Evolutionary conservation across 1,140 invertebrate species (phyloP).

Genomic region (Diabrotica undecimpunctata): DNA sequence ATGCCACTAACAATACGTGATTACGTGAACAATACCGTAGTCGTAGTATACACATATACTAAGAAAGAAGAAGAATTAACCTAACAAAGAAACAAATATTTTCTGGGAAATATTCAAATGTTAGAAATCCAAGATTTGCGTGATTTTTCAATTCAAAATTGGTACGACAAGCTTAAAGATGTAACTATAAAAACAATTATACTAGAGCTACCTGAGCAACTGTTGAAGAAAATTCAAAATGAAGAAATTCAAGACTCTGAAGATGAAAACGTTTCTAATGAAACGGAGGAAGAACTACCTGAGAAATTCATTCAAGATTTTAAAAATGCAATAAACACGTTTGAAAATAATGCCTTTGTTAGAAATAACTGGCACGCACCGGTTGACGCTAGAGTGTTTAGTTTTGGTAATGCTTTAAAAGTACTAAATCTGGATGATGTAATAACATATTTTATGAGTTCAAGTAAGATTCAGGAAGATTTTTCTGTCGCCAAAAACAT

Average conservation of each 20-base stretch:
- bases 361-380: conserved; percentile 46
- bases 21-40: too few relatives aligned
- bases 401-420: conserved; percentile 40
- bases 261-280: conserved; percentile 12
- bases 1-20: too few relatives aligned
- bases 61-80: too few relatives aligned
- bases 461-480: conserved; percentile 39
- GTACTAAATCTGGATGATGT: conserved; percentile 40
- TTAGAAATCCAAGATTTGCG: conserved; percentile 40
- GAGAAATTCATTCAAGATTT: conserved; percentile 25
- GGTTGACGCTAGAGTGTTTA: conserved; percentile 42
- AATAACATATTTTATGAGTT: conserved; percentile 36
- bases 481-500: conserved; percentile 35
- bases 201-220: conserved; percentile 33
- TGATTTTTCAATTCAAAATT: conserved; percentile 41
- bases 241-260: conserved; percentile 27
- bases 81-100: too few relatives aligned
- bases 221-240: conserved; percentile 33
- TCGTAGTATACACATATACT: too few relatives aligned
- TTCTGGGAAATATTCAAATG: conserved; percentile 9
- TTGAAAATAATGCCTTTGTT: conserved; percentile 38
- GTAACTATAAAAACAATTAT: conserved; percentile 38
- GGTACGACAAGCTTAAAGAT: conserved; percentile 40
- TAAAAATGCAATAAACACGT: conserved; percentile 36
- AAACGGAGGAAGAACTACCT: conserved; percentile 5